Evolutionary conservation across 2,797 vertebrate genomes (phyloP).

Genomic region (Picus viridis): DNA sequence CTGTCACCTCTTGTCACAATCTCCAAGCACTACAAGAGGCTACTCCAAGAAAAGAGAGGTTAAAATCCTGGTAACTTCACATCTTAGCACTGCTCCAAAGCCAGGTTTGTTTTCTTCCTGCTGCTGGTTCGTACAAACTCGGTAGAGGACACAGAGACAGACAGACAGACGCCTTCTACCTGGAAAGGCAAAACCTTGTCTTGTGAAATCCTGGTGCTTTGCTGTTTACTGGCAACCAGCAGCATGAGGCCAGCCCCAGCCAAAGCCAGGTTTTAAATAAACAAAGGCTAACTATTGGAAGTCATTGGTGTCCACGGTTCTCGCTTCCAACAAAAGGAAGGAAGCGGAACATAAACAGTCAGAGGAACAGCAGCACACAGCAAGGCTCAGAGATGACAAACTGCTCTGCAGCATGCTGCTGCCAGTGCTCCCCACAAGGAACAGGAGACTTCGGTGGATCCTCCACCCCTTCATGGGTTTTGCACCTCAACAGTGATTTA

Average conservation of each 20-base stretch:
- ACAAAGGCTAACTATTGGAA: slow-evolving; percentile 37
- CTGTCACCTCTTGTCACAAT: not conserved
- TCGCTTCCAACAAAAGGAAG: slow-evolving; percentile 46
- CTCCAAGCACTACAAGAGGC: not conserved
- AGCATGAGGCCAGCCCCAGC: not conserved
- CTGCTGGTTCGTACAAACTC: fast-evolving
- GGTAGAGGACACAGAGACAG: not conserved
- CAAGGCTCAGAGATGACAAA: not conserved
- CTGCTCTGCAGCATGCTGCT: not conserved
- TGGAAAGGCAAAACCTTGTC: not conserved
- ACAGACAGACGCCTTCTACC: not conserved
- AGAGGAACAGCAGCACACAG: not conserved
- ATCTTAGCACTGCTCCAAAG: not conserved
- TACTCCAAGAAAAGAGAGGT: not conserved
- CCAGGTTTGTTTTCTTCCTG: not conserved
- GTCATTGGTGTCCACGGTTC: not conserved
- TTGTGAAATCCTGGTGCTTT: not conserved
- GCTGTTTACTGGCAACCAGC: slow-evolving; percentile 3
- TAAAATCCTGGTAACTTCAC: not conserved
- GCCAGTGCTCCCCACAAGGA: fast-evolving
- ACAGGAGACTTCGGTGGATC: not conserved
- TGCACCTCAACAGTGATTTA: not conserved
- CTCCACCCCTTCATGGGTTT: not conserved
- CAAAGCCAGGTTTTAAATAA: slow-evolving; percentile 37
- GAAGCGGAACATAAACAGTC: slow-evolving; percentile 32